phyloP scores from a whole-genome alignment of 2,113 vertebrate species.

The Mobula birostris region DNA sequence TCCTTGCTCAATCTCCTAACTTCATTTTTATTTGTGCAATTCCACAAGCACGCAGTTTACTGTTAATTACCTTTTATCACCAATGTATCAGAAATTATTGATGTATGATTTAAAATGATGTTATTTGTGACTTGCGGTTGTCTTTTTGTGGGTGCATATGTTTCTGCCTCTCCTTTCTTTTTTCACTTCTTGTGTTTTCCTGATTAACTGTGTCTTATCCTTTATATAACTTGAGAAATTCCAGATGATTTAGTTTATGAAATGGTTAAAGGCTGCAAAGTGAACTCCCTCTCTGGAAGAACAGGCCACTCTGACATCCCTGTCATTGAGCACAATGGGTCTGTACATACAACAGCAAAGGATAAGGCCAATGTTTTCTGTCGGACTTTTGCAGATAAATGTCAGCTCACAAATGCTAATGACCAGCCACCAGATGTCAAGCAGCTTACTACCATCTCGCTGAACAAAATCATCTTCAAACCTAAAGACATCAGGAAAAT shows the following conservation, averaged over 20 bases:
- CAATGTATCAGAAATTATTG: neutral
- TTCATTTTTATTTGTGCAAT: neutral
- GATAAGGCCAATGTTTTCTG: no score
- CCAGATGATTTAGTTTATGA: neutral
- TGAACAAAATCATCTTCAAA: no score
- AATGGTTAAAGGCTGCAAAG: neutral
- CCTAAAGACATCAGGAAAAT: no score
- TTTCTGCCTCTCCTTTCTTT: neutral
- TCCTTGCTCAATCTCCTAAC: neutral
- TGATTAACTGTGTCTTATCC: neutral
- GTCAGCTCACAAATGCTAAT: no score
- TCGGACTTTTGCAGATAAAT: no score
- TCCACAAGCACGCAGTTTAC: neutral
- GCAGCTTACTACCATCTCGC: no score
- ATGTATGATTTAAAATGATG: no score
- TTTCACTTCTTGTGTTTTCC: neutral
- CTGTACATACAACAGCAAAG: no score
- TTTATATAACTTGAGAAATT: neutral
- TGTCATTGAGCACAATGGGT: no score
- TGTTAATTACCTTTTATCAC: neutral
- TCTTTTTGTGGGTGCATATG: neutral
- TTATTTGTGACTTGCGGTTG: neutral
- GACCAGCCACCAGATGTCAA: no score
- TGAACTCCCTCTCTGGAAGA: no score
- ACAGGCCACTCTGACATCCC: no score